A percentile compares a stretch with the other conserved stretches of the same genome.
Evolutionary conservation across 2,888 invertebrate species (phyloP).

Genomic region (Phortica magna): DNA sequence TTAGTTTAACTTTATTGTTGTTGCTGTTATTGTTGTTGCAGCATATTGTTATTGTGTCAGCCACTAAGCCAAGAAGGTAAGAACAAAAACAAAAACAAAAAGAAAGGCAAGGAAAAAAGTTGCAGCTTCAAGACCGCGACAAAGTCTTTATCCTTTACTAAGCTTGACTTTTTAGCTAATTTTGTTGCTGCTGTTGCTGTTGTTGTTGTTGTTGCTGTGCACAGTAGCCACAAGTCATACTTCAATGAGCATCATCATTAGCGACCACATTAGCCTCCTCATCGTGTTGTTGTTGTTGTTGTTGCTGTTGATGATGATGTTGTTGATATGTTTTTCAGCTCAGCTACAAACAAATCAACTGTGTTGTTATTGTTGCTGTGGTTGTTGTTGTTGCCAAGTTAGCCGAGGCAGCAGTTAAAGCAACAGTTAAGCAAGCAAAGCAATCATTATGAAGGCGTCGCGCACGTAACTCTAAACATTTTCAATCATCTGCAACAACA

Average conservation of each 20-base stretch:
- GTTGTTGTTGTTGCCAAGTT: too few species aligned
- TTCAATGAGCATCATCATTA: constrained; percentile 2
- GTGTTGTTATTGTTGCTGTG: neutral
- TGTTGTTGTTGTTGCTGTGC: constrained; percentile 1
- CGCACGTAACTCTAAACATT: constrained; percentile 32
- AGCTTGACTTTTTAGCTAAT: neutral
- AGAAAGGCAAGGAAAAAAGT: neutral
- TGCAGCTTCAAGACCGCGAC: neutral
- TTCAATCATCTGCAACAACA: constrained; percentile 30
- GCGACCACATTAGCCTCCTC: constrained; percentile 13
- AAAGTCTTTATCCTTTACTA: neutral
- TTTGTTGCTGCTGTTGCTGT: neutral
- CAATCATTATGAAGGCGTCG: constrained; percentile 24
- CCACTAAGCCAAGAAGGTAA: neutral
- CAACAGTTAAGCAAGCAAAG: constrained; percentile 3
- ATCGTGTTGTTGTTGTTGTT: neutral
- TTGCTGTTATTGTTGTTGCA: too few species aligned
- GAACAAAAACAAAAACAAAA: neutral
- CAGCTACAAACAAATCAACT: neutral
- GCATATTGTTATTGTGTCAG: neutral
- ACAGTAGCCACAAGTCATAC: constrained; percentile 21
- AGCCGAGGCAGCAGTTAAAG: neutral
- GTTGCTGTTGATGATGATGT: neutral
- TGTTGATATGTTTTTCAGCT: neutral
- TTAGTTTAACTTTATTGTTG: neutral